Evolutionary conservation across 1,140 invertebrate genomes (phyloP).

Genomic region (Leptopilina clavipes): DNA sequence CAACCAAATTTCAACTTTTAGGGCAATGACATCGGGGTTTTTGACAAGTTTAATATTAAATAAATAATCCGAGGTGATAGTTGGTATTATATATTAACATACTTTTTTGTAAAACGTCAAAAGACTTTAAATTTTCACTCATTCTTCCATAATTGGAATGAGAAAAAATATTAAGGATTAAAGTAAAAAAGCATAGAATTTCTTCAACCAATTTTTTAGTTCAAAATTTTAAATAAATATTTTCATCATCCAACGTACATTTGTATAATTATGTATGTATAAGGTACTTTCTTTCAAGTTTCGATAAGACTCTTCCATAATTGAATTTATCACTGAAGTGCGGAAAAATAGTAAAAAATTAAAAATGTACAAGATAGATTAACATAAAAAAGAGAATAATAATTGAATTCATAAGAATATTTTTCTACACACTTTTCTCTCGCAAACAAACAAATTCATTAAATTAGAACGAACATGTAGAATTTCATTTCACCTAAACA

Average conservation of each 20-base stretch:
- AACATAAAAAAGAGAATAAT: slow-evolving; percentile 36
- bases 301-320: slow-evolving; percentile 57
- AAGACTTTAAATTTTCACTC: too few species aligned
- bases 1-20: too few species aligned
- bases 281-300: slow-evolving; percentile 65
- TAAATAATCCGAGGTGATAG: too few species aligned
- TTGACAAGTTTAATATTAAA: too few species aligned
- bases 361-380: slow-evolving; percentile 38
- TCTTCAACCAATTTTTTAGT: slow-evolving; percentile 22
- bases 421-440: slow-evolving; percentile 25
- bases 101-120: too few species aligned
- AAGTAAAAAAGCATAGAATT: slow-evolving; percentile 5
- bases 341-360: slow-evolving; percentile 40
- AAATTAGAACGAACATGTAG: slow-evolving; percentile 14
- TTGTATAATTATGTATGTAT: slow-evolving; percentile 56
- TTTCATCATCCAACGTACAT: slow-evolving; percentile 64
- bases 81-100: too few species aligned
- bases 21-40: too few species aligned
- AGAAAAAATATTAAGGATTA: neutral
- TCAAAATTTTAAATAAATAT: slow-evolving; percentile 67
- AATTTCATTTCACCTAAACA: slow-evolving; percentile 36
- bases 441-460: slow-evolving; percentile 31
- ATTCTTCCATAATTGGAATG: too few species aligned
- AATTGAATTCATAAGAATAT: slow-evolving; percentile 37
- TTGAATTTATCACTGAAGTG: slow-evolving; percentile 39